These are phyloP conservation scores for Urocitellus parryii DNA, from an alignment of 2,113 vertebrate species.

Conservation along the genomic window DNA sequence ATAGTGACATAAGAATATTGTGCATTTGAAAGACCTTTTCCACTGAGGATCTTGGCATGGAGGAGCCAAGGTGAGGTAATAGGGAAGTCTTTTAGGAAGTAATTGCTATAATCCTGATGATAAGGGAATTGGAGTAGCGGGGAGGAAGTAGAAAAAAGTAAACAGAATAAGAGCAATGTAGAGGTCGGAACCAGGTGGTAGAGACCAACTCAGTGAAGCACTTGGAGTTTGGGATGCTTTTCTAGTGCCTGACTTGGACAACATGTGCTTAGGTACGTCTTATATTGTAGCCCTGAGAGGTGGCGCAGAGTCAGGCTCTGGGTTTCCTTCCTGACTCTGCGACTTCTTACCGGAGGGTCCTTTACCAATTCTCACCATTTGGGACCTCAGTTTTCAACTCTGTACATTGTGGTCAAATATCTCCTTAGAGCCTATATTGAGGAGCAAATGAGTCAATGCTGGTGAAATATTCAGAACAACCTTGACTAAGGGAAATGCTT, in stretches of 20 bases:
- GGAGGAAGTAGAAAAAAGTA: neutral
- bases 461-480: neutral
- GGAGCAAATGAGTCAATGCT: neutral
- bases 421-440: neutral
- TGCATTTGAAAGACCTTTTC: conserved; percentile 4
- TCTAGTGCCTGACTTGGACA: neutral
- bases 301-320: neutral
- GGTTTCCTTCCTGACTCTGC: neutral
- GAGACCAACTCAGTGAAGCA: neutral
- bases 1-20: neutral
- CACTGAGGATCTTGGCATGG: neutral
- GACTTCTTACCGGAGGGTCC: neutral
- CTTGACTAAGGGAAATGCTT: neutral
- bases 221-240: neutral
- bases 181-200: neutral
- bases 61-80: neutral
- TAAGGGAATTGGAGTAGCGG: neutral
- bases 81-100: neutral
- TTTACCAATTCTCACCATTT: neutral
- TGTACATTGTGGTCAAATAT: neutral
- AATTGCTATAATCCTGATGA: neutral
- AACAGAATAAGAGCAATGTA: neutral
- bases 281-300: neutral
- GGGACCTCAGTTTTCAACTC: neutral
- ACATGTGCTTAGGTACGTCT: neutral